Conservation (phyloP, 1,140 invertebrate species). For the Periplaneta americana region DNA sequence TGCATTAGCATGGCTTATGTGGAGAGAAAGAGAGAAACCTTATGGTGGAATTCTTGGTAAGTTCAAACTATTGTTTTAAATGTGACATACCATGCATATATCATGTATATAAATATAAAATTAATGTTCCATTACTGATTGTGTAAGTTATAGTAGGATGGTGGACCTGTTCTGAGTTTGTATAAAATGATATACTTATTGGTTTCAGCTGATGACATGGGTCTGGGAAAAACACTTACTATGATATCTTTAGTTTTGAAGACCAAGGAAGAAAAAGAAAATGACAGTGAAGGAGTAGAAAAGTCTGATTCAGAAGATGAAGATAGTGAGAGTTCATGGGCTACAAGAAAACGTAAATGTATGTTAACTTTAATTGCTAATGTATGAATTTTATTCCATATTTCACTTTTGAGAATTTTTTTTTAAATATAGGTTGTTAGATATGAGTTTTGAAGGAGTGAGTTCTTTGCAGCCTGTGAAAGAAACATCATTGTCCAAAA, state of each 20-base stretch:
- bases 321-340: constrained; percentile 26
- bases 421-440: no score
- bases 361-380: no score
- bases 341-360: constrained; percentile 32
- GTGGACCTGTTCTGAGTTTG: background rate
- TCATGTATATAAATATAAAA: background rate
- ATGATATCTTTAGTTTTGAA: constrained; percentile 78
- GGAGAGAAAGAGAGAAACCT: constrained; percentile 81
- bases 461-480: no score
- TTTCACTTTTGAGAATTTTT: no score
- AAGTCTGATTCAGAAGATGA: constrained; percentile 33
- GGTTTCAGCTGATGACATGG: constrained; percentile 86
- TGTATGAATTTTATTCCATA: no score
- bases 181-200: constrained; percentile 18
- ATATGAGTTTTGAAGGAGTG: no score
- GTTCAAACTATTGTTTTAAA: constrained; percentile 38
- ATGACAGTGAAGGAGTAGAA: constrained; percentile 30
- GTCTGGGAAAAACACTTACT: constrained; percentile 86
- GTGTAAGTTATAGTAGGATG: background rate
- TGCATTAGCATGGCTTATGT: constrained; percentile 82
- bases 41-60: constrained; percentile 59
- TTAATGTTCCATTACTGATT: background rate
- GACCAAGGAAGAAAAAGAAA: constrained; percentile 28
- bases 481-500: no score
- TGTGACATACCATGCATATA: background rate